A percentile compares a stretch with the other conserved stretches of the same genome.
Conservation (phyloP, 92 coral and sea anemone species). For the Zoanthus sansibaricus region DNA sequence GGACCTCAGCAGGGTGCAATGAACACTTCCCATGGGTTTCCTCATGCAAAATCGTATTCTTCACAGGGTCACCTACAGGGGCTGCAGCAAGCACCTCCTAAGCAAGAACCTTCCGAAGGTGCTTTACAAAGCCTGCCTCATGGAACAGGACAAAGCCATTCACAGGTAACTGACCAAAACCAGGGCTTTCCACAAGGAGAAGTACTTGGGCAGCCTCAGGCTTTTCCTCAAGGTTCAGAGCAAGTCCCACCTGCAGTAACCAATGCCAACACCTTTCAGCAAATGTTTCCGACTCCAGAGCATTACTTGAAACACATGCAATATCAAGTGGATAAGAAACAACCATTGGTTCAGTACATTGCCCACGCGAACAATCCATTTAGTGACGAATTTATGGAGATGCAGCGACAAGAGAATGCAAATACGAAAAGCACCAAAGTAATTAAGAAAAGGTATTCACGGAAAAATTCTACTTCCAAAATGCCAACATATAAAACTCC, state of each 20-base stretch:
- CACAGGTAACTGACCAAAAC: conserved; percentile 50
- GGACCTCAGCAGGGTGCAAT: conserved; percentile 62
- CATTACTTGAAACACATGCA: conserved; percentile 72
- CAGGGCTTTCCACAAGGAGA: conserved; percentile 35
- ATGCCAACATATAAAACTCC: conserved; percentile 37
- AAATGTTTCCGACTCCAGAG: conserved; percentile 83
- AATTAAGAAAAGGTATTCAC: conserved; percentile 33
- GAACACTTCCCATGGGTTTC: conserved; percentile 54
- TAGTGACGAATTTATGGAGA: conserved; percentile 79
- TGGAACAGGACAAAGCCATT: conserved; percentile 32
- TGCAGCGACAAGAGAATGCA: conserved; percentile 50
- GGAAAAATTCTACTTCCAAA: conserved; percentile 14
- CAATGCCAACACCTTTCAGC: conserved; percentile 68
- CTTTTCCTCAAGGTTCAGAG: conserved; percentile 39
- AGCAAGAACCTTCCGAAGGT: conserved; percentile 32
- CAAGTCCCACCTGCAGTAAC: conserved; percentile 57
- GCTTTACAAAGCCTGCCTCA: conserved; percentile 28
- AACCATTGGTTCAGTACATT: conserved; percentile 81
- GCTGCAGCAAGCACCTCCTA: conserved; percentile 53
- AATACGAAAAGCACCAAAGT: conserved; percentile 20
- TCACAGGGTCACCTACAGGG: conserved; percentile 26
- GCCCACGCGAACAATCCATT: conserved; percentile 94
- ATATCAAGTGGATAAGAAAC: conserved; percentile 65
- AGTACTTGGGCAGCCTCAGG: conserved; percentile 25
- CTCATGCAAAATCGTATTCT: conserved; percentile 2